Percentiles rank a stretch among this genome's conserved stretches.
These are phyloP conservation scores for Sialis lutaria DNA, from an alignment of 2,888 invertebrate genomes.

Conservation along the genomic window DNA sequence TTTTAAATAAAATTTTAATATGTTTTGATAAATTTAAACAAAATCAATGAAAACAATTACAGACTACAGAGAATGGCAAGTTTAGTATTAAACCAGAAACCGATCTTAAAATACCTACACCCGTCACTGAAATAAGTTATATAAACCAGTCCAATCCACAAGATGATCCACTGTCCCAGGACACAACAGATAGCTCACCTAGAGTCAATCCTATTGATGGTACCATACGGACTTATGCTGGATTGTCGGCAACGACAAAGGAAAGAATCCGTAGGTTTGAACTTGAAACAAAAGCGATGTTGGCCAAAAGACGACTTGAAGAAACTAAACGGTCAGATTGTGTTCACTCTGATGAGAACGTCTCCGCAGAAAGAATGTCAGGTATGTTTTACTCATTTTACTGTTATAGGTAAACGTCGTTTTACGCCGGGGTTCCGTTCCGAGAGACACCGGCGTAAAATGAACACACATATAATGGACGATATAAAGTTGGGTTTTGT, in stretches of 20 bases:
- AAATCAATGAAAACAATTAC: background rate
- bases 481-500: no score
- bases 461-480: no score
- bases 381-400: no score
- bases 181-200: background rate
- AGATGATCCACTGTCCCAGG: no score
- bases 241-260: conserved; percentile 38
- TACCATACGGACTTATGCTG: conserved; percentile 36
- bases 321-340: conserved; percentile 23
- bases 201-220: background rate
- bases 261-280: conserved; percentile 54
- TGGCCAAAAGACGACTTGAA: conserved; percentile 26
- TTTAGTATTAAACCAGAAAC: background rate
- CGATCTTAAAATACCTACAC: conserved; percentile 3
- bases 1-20: no score
- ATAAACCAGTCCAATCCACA: no score
- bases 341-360: no score
- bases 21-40: no score
- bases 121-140: background rate
- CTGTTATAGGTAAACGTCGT: no score
- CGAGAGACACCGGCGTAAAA: no score
- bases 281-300: conserved; percentile 55
- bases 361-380: no score
- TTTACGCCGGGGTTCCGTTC: no score
- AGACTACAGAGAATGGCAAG: conserved; percentile 1